Percentiles rank a stretch among this genome's conserved stretches.
Conservation (phyloP, 2,113 vertebrate genomes). For the Gadus chalcogrammus region DNA sequence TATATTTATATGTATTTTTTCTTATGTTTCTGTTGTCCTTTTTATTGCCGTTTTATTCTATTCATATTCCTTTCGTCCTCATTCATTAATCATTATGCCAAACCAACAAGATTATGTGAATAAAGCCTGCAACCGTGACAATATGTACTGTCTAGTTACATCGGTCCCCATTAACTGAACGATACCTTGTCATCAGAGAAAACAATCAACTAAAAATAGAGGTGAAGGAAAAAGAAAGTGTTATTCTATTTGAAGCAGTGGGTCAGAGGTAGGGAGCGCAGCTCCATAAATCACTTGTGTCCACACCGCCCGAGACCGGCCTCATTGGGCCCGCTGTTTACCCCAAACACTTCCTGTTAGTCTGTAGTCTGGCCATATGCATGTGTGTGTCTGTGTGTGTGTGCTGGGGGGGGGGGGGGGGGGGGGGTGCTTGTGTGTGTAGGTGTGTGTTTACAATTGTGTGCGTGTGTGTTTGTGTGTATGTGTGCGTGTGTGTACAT, state of each 20-base stretch:
- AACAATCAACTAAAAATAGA: neutral
- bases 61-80: neutral
- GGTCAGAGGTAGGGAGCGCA: constrained; percentile 35
- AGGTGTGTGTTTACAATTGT: constrained; percentile 20
- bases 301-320: constrained; percentile 43
- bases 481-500: constrained; percentile 9
- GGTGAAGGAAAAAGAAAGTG: neutral
- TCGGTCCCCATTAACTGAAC: too few species aligned
- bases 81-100: neutral
- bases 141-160: too few species aligned
- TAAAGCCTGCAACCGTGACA: neutral
- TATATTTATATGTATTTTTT: neutral
- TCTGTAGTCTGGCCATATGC: neutral
- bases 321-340: constrained; percentile 36
- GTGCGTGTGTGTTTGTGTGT: constrained; percentile 22
- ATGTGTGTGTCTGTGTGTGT: neutral
- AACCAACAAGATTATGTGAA: neutral
- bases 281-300: constrained; percentile 35
- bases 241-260: constrained; percentile 38
- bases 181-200: too few species aligned
- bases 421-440: neutral
- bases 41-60: neutral
- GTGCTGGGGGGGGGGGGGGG: neutral
- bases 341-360: constrained; percentile 44
- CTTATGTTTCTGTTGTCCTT: neutral